Conservation (phyloP, 2,113 vertebrate genomes). For the Puffinus mauretanicus region DNA sequence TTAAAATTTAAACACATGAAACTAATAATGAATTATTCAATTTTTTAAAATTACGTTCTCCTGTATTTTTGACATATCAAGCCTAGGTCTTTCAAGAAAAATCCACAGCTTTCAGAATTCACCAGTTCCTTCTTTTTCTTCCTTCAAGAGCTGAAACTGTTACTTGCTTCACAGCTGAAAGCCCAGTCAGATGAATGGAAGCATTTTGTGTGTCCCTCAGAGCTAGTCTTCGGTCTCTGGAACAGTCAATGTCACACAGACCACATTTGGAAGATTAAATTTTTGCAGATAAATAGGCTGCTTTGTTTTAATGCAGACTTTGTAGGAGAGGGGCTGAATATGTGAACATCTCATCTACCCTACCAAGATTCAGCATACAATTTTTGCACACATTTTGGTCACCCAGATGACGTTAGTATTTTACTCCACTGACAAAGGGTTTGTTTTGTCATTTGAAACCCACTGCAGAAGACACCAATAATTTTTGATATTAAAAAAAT, state of each 20-base stretch:
- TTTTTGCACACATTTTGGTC: not conserved
- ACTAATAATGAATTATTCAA: fast-evolving
- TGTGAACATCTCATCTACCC: not conserved
- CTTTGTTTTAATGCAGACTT: not conserved
- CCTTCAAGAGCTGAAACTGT: not conserved
- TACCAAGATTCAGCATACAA: not conserved
- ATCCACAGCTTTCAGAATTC: not conserved
- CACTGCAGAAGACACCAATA: not conserved
- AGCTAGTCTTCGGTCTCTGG: not conserved
- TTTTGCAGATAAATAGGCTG: not conserved
- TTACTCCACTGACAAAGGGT: not conserved
- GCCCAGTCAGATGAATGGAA: not conserved
- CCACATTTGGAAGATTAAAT: not conserved
- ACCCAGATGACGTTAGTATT: fast-evolving
- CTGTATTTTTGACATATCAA: not conserved
- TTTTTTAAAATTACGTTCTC: not conserved
- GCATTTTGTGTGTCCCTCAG: not conserved
- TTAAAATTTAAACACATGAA: not conserved
- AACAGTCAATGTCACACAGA: not conserved
- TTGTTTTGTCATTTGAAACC: not conserved
- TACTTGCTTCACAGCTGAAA: not conserved
- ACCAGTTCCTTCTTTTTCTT: not conserved
- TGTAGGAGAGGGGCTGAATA: not conserved
- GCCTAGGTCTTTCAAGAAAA: not conserved
- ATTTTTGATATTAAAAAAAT: not conserved